phyloP scores from a whole-genome alignment of 2,113 vertebrate species.

The Hipposideros armiger region DNA sequence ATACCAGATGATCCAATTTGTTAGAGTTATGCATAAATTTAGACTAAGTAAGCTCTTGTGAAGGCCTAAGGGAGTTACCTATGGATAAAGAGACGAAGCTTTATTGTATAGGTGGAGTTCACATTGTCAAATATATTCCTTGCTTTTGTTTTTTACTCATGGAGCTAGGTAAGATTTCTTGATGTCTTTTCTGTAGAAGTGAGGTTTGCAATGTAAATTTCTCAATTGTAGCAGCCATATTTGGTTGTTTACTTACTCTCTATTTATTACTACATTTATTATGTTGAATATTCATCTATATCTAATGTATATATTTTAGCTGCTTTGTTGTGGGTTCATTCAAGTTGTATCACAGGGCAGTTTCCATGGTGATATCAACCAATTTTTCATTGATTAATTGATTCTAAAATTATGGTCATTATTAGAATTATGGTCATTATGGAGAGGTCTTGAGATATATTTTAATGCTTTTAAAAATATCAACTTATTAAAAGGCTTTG shows the following conservation, averaged over 20 bases:
- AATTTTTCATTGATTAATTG: not conserved
- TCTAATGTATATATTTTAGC: constrained; percentile 17
- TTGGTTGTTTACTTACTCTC: not conserved
- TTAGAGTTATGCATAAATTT: not conserved
- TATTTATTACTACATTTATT: not conserved
- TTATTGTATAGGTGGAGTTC: constrained; percentile 9
- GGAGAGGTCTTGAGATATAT: not conserved
- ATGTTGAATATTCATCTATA: not conserved
- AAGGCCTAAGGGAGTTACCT: not conserved
- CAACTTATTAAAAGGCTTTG: not conserved
- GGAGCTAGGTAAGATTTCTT: not conserved
- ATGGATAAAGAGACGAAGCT: not conserved
- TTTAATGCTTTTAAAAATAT: not conserved
- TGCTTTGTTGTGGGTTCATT: not conserved
- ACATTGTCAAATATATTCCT: not conserved
- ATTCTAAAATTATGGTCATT: constrained; percentile 22
- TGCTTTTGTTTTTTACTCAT: not conserved
- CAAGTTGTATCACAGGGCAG: not conserved
- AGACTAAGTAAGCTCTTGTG: not conserved
- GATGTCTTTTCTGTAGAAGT: not conserved
- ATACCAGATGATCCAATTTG: not conserved
- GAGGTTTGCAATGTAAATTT: not conserved
- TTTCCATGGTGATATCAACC: not conserved
- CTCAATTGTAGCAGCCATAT: not conserved
- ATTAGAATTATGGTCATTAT: not conserved